These are phyloP conservation scores for Pogonocherus hispidulus DNA, from an alignment of 2,888 invertebrate species.

Conservation along the genomic window DNA sequence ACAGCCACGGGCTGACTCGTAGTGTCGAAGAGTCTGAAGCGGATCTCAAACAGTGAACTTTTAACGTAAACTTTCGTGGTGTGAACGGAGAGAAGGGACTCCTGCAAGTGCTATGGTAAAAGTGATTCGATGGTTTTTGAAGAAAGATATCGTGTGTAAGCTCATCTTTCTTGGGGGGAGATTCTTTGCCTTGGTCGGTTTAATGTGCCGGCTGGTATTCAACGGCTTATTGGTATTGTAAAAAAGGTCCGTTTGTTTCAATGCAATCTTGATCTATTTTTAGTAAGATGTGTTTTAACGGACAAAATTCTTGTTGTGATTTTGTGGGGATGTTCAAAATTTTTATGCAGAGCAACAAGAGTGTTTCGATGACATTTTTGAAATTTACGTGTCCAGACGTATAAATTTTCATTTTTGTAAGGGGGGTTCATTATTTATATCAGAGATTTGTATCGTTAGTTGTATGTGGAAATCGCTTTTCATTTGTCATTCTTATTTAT, in stretches of 20 bases:
- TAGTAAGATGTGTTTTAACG: neutral
- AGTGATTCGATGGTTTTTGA: conserved; percentile 42
- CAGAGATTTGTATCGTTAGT: conserved; percentile 49
- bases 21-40: conserved; percentile 30
- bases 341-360: conserved; percentile 27
- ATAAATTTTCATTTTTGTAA: conserved; percentile 51
- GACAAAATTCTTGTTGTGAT: conserved; percentile 45
- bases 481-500: conserved; percentile 51
- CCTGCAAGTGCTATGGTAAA: conserved; percentile 36
- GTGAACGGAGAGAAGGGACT: conserved; percentile 46
- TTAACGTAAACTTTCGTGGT: conserved; percentile 23
- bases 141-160: conserved; percentile 13
- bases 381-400: conserved; percentile 32
- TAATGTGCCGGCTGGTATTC: conserved; percentile 1
- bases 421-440: conserved; percentile 55
- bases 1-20: conserved; percentile 8
- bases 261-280: conserved; percentile 4
- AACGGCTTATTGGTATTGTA: no score
- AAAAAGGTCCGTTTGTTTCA: no score
- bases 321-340: conserved; percentile 54
- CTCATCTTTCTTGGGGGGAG: conserved; percentile 18
- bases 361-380: neutral
- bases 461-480: conserved; percentile 54
- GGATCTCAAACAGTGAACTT: conserved; percentile 30
- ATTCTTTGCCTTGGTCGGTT: conserved; percentile 5